phyloP scores from a whole-genome alignment of 2,113 vertebrate genomes.

The Anoura caudifer region DNA sequence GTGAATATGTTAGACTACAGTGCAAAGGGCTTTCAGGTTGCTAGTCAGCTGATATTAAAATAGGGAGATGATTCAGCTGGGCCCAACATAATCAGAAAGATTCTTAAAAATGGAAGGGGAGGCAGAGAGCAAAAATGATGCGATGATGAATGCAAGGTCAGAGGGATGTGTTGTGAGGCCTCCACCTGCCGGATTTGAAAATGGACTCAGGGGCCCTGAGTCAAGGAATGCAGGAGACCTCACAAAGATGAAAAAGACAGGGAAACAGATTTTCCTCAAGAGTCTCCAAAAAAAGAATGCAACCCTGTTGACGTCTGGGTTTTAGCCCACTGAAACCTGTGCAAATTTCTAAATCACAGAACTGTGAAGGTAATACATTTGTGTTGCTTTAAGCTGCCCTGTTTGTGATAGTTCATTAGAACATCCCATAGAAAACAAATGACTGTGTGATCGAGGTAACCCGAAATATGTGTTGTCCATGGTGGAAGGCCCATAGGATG shows the following conservation, averaged over 20 bases:
- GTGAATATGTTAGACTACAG: background rate
- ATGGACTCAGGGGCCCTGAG: background rate
- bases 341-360: background rate
- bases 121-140: background rate
- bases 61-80: background rate
- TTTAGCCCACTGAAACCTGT: background rate
- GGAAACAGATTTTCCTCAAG: background rate
- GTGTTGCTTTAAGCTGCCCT: background rate
- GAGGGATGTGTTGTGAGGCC: background rate
- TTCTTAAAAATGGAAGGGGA: background rate
- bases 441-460: background rate
- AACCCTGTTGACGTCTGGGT: background rate
- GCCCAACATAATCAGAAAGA: background rate
- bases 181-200: too few relatives aligned
- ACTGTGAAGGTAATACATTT: background rate
- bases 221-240: background rate
- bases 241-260: background rate
- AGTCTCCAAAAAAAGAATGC: background rate
- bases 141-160: background rate
- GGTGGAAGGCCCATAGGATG: background rate
- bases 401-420: background rate
- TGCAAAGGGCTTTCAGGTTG: background rate
- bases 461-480: rapidly evolving
- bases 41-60: background rate
- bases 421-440: background rate